Evolutionary conservation across 2,797 vertebrate genomes (phyloP).

Genomic region (Microctenopoma lineatum): DNA sequence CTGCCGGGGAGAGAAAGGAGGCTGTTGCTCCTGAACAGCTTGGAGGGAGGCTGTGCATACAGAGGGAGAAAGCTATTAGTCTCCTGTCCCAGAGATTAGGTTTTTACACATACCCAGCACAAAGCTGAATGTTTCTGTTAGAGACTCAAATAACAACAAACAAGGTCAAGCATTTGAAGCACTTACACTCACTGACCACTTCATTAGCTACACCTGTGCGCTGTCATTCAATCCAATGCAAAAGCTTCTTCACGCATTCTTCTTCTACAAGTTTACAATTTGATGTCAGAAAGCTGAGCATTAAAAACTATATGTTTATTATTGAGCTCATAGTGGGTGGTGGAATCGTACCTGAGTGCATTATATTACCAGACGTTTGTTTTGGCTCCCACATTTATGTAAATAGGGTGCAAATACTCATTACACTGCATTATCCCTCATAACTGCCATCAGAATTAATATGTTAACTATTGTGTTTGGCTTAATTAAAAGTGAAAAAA

Average conservation of each 20-base stretch:
- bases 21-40: slow-evolving; percentile 43
- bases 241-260: no score
- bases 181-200: neutral
- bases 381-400: no score
- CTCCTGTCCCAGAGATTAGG: slow-evolving; percentile 17
- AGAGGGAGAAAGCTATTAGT: slow-evolving; percentile 41
- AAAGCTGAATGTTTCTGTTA: slow-evolving; percentile 36
- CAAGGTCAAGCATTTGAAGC: slow-evolving; percentile 25
- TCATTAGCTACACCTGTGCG: no score
- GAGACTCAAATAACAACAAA: slow-evolving; percentile 29
- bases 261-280: no score
- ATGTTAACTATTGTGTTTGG: neutral
- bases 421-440: neutral
- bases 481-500: slow-evolving; percentile 13
- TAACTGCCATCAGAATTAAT: neutral
- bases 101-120: slow-evolving; percentile 17
- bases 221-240: no score
- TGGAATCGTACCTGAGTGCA: no score
- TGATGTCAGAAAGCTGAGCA: no score
- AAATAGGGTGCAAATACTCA: neutral
- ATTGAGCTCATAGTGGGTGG: no score
- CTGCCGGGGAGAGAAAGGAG: slow-evolving; percentile 44
- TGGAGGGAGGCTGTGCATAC: slow-evolving; percentile 21
- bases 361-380: no score
- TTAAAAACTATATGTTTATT: no score